Evolutionary conservation across 2,113 vertebrate genomes (phyloP).

Genomic region (Pycnonotus jocosus): DNA sequence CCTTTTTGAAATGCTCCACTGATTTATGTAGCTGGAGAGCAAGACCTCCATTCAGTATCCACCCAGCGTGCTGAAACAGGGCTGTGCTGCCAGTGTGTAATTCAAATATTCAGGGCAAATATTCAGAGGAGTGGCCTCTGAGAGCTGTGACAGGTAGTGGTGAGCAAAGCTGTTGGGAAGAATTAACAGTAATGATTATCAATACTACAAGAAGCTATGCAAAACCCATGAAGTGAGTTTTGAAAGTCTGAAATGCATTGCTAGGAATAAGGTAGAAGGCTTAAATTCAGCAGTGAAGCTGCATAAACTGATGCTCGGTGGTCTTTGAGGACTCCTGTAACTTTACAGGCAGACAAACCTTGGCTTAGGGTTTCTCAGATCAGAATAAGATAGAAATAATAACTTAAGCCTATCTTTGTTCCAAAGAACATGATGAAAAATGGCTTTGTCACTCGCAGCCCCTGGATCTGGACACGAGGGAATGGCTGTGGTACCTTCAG

Average conservation of each 20-base stretch:
- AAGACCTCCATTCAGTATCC: not conserved
- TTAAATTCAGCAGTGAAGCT: not conserved
- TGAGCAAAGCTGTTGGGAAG: not conserved
- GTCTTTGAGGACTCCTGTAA: not conserved
- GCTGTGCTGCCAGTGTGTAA: not conserved
- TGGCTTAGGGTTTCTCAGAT: not conserved
- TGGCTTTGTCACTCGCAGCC: not conserved
- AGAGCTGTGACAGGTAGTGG: not conserved
- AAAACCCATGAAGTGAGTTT: not conserved
- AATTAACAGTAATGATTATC: not conserved
- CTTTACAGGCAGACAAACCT: not conserved
- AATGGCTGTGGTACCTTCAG: not conserved
- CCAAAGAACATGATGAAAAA: not conserved
- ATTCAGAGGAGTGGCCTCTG: not conserved
- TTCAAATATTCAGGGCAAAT: not conserved
- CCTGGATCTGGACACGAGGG: not conserved
- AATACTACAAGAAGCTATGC: not conserved
- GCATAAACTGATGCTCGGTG: not conserved
- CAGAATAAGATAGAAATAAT: not conserved
- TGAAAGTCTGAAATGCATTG: not conserved
- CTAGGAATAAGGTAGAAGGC: not conserved
- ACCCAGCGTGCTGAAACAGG: not conserved
- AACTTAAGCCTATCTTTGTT: not conserved
- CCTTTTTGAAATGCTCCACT: not conserved
- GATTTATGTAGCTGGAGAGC: not conserved